These are phyloP conservation scores for Carassius carassius DNA, from an alignment of 2,113 vertebrate genomes.

Conservation along the genomic window DNA sequence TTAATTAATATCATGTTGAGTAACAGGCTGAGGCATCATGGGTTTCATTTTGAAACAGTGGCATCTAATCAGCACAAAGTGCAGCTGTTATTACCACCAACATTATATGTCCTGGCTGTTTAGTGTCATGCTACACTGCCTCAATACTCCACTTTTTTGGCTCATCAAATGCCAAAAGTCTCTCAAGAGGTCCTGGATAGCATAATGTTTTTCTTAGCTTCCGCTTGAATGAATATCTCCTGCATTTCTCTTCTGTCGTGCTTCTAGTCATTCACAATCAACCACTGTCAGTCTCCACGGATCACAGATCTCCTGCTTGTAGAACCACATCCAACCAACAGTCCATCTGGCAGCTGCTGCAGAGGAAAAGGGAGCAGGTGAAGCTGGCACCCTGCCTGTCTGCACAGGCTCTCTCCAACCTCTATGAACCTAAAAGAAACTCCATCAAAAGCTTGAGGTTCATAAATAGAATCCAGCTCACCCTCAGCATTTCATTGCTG, in stretches of 20 bases:
- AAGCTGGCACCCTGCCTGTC: conserved; percentile 34
- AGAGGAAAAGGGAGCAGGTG: conserved; percentile 24
- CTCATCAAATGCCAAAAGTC: neutral
- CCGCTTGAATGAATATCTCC: conserved; percentile 11
- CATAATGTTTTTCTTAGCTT: conserved; percentile 25
- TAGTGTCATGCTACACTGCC: neutral
- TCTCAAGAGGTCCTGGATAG: conserved; percentile 11
- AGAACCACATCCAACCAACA: conserved; percentile 33
- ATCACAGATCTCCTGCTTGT: conserved; percentile 51
- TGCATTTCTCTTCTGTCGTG: conserved; percentile 19
- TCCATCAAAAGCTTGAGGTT: conserved; percentile 20
- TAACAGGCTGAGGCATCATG: neutral
- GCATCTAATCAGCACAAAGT: conserved; percentile 20
- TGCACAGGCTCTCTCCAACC: conserved; percentile 18
- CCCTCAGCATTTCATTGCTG: neutral
- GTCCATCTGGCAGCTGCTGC: conserved; percentile 41
- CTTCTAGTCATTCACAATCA: conserved; percentile 38
- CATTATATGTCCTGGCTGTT: neutral
- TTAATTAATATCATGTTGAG: conserved; percentile 19
- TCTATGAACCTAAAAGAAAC: conserved; percentile 42
- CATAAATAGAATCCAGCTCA: conserved; percentile 35
- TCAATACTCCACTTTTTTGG: neutral
- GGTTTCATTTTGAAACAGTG: conserved; percentile 23
- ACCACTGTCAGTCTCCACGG: conserved; percentile 9
- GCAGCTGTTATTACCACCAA: conserved; percentile 3